Evolutionary conservation across 2,113 vertebrate species (phyloP).

Genomic region (Prunella fulvescens): DNA sequence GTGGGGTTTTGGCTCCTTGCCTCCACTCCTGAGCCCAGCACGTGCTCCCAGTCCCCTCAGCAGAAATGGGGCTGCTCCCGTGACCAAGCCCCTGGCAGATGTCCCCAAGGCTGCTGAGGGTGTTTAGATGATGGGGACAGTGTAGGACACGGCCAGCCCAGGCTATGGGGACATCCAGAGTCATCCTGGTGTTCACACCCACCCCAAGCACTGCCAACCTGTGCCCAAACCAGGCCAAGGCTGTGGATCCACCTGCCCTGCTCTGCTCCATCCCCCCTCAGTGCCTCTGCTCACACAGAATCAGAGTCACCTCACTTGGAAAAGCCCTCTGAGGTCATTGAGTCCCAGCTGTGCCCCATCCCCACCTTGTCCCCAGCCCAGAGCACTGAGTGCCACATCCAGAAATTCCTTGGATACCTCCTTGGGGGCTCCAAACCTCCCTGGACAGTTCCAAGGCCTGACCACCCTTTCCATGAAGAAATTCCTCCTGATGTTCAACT

Average conservation of each 20-base stretch:
- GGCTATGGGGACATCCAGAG: background rate
- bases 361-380: background rate
- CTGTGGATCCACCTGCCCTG: background rate
- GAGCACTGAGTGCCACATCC: background rate
- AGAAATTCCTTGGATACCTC: background rate
- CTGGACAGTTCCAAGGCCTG: background rate
- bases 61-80: rapidly evolving
- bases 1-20: background rate
- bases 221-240: background rate
- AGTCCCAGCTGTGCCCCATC: rapidly evolving
- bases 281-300: background rate
- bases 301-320: background rate
- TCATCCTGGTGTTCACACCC: background rate
- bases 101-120: background rate
- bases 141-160: rapidly evolving
- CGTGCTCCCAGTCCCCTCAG: background rate
- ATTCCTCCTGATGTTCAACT: background rate
- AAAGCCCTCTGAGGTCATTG: rapidly evolving
- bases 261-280: background rate
- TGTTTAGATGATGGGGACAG: rapidly evolving
- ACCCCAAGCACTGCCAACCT: rapidly evolving
- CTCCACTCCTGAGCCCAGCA: background rate
- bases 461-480: rapidly evolving
- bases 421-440: too few species aligned
- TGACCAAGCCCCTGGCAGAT: rapidly evolving